A percentile compares a stretch with the other conserved stretches of the same genome.
These are phyloP conservation scores for Mimachlamys varia DNA, from an alignment of 2,888 invertebrate genomes.

Conservation along the genomic window DNA sequence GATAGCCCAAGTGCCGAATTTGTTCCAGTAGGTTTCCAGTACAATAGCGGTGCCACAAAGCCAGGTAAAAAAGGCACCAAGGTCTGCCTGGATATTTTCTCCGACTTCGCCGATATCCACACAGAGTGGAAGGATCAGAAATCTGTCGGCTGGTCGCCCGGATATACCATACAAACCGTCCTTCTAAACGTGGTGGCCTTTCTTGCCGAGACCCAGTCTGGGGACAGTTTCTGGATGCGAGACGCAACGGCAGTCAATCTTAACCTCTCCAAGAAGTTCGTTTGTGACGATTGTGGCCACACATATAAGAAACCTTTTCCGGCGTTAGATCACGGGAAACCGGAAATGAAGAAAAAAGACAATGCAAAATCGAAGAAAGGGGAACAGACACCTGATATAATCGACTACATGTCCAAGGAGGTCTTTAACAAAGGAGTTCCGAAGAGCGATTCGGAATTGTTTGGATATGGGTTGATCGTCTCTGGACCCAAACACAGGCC, in stretches of 20 bases:
- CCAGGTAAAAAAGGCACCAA: slow-evolving; percentile 73
- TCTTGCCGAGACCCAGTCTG: slow-evolving; percentile 69
- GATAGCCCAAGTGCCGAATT: slow-evolving; percentile 75
- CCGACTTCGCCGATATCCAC: slow-evolving; percentile 72
- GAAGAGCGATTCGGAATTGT: slow-evolving; percentile 65
- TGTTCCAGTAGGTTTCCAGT: slow-evolving; percentile 71
- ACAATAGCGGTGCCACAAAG: slow-evolving; percentile 73
- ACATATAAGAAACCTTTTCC: slow-evolving; percentile 71
- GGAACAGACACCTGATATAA: slow-evolving; percentile 56
- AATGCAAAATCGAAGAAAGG: slow-evolving; percentile 49
- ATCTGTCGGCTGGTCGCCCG: slow-evolving; percentile 74
- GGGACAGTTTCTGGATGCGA: slow-evolving; percentile 60
- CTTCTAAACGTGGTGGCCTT: slow-evolving; percentile 74
- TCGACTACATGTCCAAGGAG: slow-evolving; percentile 74
- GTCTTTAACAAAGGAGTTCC: slow-evolving; percentile 60
- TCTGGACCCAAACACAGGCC: slow-evolving; percentile 71
- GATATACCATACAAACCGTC: slow-evolving; percentile 75
- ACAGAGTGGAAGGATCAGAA: slow-evolving; percentile 75
- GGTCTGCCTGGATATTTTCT: slow-evolving; percentile 75
- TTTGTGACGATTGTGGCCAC: slow-evolving; percentile 73
- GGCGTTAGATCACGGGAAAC: slow-evolving; percentile 56
- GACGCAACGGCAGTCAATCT: slow-evolving; percentile 61
- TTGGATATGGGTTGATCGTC: slow-evolving; percentile 71
- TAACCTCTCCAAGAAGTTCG: slow-evolving; percentile 67
- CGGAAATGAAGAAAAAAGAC: slow-evolving; percentile 49